Evolutionary conservation across 2,113 vertebrate genomes (phyloP).

Genomic region (Delphinus delphis): DNA sequence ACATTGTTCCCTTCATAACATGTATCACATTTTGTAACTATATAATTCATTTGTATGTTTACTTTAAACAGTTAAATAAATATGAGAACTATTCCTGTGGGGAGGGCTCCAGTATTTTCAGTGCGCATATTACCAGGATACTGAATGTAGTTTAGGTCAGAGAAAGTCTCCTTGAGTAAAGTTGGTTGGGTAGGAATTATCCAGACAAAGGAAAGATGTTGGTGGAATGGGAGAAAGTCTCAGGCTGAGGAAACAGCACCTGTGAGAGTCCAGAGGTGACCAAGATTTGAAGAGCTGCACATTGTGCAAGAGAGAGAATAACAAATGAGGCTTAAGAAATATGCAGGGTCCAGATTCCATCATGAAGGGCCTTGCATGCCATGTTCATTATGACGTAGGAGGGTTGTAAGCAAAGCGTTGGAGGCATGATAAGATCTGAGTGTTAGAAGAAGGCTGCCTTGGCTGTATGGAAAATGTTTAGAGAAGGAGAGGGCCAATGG

Average conservation of each 20-base stretch:
- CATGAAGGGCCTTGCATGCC: not conserved
- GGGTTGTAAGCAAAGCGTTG: not conserved
- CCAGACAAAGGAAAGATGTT: not conserved
- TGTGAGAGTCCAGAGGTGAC: not conserved
- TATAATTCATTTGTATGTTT: not conserved
- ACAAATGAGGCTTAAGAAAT: not conserved
- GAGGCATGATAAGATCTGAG: not conserved
- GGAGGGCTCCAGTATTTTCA: not conserved
- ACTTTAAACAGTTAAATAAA: conserved; percentile 3
- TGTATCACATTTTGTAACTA: not conserved
- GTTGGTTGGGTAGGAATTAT: not conserved
- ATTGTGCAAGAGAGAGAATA: not conserved
- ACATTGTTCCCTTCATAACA: not conserved
- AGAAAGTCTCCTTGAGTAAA: not conserved
- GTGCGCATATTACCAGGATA: not conserved
- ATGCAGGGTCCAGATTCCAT: not conserved
- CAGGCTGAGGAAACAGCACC: not conserved
- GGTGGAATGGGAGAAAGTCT: not conserved
- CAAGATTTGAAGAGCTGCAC: not conserved
- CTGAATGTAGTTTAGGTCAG: not conserved
- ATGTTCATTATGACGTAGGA: not conserved
- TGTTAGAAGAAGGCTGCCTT: not conserved
- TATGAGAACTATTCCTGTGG: not conserved
- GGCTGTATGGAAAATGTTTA: not conserved
- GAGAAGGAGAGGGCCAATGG: not conserved